Evolutionary conservation across 2,888 invertebrate genomes (phyloP).

Genomic region (Theretra japonica): DNA sequence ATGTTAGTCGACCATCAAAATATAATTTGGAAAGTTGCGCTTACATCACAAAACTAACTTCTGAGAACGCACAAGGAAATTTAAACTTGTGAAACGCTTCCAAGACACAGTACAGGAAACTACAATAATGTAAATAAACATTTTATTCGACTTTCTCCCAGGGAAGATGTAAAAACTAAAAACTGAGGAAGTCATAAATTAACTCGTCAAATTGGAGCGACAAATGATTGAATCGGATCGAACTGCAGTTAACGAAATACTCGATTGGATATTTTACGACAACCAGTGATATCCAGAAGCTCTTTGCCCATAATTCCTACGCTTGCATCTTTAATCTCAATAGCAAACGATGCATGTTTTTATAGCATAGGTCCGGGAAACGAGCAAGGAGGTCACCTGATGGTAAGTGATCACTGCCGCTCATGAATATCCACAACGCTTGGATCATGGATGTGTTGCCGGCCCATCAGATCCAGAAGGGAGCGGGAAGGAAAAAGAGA

Average conservation of each 20-base stretch:
- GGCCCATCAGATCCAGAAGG: too few species aligned
- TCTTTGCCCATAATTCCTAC: neutral
- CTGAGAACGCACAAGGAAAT: slow-evolving; percentile 3
- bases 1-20: neutral
- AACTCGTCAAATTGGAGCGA: neutral
- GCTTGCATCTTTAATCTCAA: too few species aligned
- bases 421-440: too few species aligned
- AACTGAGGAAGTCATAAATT: slow-evolving; percentile 25
- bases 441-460: too few species aligned
- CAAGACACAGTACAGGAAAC: neutral
- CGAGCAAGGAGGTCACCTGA: too few species aligned
- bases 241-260: neutral
- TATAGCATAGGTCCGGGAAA: too few species aligned
- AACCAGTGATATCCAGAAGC: neutral
- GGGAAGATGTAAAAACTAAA: neutral
- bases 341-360: too few species aligned
- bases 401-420: too few species aligned
- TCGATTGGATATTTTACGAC: neutral
- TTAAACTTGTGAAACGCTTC: neutral
- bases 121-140: neutral
- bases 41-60: neutral
- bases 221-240: neutral
- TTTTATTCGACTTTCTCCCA: neutral
- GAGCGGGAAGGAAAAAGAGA: too few species aligned
- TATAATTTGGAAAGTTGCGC: neutral